Evolutionary conservation across 1,140 invertebrate species (phyloP).

Genomic region (Ceratosolen fusciceps): DNA sequence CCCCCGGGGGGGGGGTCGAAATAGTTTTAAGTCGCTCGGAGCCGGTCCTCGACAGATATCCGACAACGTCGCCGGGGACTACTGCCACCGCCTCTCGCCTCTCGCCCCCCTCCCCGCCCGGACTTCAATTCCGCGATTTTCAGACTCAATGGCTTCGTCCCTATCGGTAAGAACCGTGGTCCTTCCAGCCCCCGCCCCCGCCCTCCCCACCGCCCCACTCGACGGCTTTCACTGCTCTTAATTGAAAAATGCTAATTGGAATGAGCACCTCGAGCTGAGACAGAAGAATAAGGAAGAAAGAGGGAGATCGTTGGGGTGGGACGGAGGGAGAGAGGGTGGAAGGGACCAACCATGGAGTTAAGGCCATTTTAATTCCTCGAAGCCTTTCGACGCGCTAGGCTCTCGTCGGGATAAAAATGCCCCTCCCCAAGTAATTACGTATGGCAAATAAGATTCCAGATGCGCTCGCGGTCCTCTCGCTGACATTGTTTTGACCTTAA

Average conservation of each 20-base stretch:
- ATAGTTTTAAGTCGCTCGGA: constrained; percentile 37
- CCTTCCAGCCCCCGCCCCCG: constrained; percentile 5
- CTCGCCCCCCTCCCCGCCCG: background rate
- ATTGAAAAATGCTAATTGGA: constrained; percentile 50
- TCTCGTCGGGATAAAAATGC: constrained; percentile 1
- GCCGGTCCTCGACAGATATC: constrained; percentile 14
- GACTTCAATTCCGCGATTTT: constrained; percentile 37
- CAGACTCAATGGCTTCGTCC: constrained; percentile 34
- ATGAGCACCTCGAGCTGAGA: background rate
- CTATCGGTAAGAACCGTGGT: background rate
- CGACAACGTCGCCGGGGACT: background rate
- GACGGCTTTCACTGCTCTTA: constrained; percentile 44
- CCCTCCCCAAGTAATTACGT: constrained; percentile 36
- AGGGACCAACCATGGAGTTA: no score
- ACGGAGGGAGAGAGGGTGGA: no score
- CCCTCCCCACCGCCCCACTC: no score
- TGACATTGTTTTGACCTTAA: constrained; percentile 38
- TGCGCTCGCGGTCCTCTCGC: background rate
- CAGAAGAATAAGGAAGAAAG: no score
- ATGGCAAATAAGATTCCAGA: constrained; percentile 37
- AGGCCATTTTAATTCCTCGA: constrained; percentile 34
- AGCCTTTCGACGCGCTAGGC: constrained; percentile 28
- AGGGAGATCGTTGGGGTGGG: no score
- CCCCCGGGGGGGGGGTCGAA: no score
- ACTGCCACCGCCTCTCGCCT: background rate